Percentiles rank a stretch among this genome's conserved stretches.
Conservation (phyloP, 2,113 vertebrate species). For the Chaenocephalus aceratus region DNA sequence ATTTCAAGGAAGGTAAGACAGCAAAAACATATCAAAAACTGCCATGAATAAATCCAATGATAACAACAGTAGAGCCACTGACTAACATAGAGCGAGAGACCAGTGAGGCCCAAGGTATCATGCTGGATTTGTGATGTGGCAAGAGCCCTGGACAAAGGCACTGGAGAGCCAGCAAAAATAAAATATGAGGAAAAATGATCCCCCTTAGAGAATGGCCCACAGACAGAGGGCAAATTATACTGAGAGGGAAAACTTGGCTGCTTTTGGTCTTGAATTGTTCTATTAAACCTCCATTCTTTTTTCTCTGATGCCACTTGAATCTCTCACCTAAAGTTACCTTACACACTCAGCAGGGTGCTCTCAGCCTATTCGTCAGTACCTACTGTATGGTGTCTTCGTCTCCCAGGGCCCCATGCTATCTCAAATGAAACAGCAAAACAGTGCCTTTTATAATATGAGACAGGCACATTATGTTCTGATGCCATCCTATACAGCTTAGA, state of each 20-base stretch:
- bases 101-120: slow-evolving; percentile 24
- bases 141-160: slow-evolving; percentile 56
- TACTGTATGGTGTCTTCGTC: slow-evolving; percentile 60
- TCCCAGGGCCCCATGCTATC: slow-evolving; percentile 37
- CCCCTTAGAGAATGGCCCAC: slow-evolving; percentile 37
- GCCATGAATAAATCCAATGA: slow-evolving; percentile 29
- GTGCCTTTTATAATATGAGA: slow-evolving; percentile 68
- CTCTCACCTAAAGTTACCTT: slow-evolving; percentile 56
- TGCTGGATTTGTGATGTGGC: slow-evolving; percentile 29
- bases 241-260: slow-evolving; percentile 36
- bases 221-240: slow-evolving; percentile 58
- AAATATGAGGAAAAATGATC: slow-evolving; percentile 60
- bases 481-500: slow-evolving; percentile 37
- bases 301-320: slow-evolving; percentile 51
- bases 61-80: slow-evolving; percentile 11
- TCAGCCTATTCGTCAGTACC: slow-evolving; percentile 59
- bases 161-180: slow-evolving; percentile 55
- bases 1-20: not conserved
- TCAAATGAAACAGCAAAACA: slow-evolving; percentile 71
- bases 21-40: slow-evolving; percentile 12
- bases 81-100: slow-evolving; percentile 18
- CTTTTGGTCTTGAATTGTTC: slow-evolving; percentile 46
- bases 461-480: slow-evolving; percentile 51
- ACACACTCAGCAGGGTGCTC: slow-evolving; percentile 68
- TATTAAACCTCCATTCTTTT: slow-evolving; percentile 45